phyloP scores from a whole-genome alignment of 1,140 invertebrate genomes.

The Galleria mellonella region DNA sequence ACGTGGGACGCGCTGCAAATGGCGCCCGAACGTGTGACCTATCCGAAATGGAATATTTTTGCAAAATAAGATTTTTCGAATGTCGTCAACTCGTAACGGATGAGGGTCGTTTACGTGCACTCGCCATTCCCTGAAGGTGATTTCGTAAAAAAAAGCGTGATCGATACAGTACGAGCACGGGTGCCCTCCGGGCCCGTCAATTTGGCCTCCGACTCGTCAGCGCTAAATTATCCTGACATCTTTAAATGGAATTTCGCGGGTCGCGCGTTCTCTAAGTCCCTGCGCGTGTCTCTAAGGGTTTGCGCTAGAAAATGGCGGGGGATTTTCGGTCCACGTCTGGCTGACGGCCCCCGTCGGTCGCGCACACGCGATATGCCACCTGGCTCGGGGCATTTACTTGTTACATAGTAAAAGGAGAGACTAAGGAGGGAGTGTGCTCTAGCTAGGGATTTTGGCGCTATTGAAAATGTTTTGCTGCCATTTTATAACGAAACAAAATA shows the following conservation, averaged over 20 bases:
- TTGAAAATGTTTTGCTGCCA: background rate
- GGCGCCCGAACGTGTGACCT: constrained; percentile 11
- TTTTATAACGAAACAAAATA: too few species aligned
- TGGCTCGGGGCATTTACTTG: constrained; percentile 19
- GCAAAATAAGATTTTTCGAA: constrained; percentile 10
- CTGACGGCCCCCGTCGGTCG: constrained; percentile 19
- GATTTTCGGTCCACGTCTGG: constrained; percentile 19
- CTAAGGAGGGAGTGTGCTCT: background rate
- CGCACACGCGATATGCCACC: constrained; percentile 32
- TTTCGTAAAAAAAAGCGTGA: constrained; percentile 35
- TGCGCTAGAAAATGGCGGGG: constrained; percentile 17
- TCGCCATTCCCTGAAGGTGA: constrained; percentile 25
- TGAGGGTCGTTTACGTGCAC: constrained; percentile 41
- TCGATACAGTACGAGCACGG: constrained; percentile 41
- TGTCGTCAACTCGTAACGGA: constrained; percentile 18
- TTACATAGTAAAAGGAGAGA: constrained; percentile 1
- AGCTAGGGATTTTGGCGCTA: too few species aligned
- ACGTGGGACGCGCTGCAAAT: constrained; percentile 1
- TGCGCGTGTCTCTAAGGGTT: constrained; percentile 35
- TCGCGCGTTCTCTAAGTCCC: constrained; percentile 42
- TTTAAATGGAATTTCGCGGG: constrained; percentile 70
- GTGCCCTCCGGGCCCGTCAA: constrained; percentile 57
- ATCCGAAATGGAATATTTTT: constrained; percentile 11
- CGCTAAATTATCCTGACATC: constrained; percentile 71
- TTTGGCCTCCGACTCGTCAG: constrained; percentile 64